Percentiles rank a stretch among this genome's conserved stretches.
Evolutionary conservation across 1,140 invertebrate species (phyloP).

Genomic region (Coptotermes formosanus): DNA sequence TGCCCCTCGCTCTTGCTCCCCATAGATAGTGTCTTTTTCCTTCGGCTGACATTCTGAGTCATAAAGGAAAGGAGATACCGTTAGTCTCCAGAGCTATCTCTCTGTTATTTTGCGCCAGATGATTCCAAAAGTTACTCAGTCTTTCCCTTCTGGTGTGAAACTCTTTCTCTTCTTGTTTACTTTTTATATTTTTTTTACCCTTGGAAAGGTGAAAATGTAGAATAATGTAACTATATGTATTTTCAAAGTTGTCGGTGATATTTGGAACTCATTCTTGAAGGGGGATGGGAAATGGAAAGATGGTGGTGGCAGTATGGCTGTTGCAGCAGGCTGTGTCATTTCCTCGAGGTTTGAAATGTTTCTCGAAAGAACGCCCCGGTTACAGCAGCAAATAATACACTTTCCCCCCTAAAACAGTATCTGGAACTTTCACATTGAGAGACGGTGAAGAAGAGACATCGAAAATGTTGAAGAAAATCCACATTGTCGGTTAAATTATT

Average conservation of each 20-base stretch:
- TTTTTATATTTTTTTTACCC: background rate
- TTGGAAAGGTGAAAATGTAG: background rate
- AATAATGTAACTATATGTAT: background rate
- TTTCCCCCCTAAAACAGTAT: no score
- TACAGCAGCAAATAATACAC: no score
- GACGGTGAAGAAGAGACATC: no score
- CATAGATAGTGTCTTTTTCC: background rate
- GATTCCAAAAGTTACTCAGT: background rate
- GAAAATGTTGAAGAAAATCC: no score
- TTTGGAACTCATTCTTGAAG: background rate
- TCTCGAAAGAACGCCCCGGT: background rate
- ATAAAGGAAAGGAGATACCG: background rate
- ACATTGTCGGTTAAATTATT: no score
- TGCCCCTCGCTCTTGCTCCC: background rate
- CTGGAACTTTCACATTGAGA: no score
- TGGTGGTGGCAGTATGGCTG: background rate
- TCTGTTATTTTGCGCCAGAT: background rate
- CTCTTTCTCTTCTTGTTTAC: background rate
- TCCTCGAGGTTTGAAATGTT: background rate
- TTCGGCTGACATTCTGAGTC: background rate
- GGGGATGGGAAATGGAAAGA: background rate
- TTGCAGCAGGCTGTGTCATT: background rate
- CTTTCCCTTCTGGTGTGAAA: background rate
- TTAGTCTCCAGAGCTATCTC: background rate
- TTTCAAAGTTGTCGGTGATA: constrained; percentile 7